These are phyloP conservation scores for Halcyon chelicuti DNA, from an alignment of 2,797 vertebrate genomes.

Conservation along the genomic window DNA sequence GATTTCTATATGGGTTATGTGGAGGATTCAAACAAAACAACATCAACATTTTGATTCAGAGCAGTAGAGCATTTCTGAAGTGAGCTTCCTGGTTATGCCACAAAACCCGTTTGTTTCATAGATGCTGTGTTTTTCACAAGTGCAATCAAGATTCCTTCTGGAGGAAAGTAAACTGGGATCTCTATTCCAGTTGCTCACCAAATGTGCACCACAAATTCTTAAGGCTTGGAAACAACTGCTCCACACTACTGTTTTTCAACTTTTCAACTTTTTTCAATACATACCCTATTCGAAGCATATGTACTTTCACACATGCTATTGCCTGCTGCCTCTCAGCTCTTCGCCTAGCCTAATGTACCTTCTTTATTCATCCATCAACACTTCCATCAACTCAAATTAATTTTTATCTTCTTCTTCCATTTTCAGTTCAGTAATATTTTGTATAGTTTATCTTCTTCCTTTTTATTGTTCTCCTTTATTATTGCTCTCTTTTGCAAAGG, in stretches of 20 bases:
- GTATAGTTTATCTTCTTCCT: background rate
- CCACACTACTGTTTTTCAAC: background rate
- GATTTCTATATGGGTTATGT: background rate
- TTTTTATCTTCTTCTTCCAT: background rate
- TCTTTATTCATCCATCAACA: background rate
- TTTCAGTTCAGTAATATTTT: background rate
- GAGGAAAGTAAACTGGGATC: background rate
- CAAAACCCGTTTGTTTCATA: background rate
- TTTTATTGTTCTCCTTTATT: background rate
- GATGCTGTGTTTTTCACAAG: accelerated
- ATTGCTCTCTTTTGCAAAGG: background rate
- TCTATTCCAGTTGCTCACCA: background rate
- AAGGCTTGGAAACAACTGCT: background rate
- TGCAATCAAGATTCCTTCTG: background rate
- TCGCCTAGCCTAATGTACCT: background rate
- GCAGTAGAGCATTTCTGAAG: background rate
- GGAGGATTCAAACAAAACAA: background rate
- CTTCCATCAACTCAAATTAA: background rate
- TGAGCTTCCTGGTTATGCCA: background rate
- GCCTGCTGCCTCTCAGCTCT: background rate
- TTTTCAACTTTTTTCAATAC: background rate
- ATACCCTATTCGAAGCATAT: background rate
- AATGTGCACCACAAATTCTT: background rate
- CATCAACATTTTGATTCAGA: background rate
- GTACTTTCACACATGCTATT: background rate